Evolutionary conservation across 1,140 invertebrate genomes (phyloP).

Genomic region (Drosophila dunni): DNA sequence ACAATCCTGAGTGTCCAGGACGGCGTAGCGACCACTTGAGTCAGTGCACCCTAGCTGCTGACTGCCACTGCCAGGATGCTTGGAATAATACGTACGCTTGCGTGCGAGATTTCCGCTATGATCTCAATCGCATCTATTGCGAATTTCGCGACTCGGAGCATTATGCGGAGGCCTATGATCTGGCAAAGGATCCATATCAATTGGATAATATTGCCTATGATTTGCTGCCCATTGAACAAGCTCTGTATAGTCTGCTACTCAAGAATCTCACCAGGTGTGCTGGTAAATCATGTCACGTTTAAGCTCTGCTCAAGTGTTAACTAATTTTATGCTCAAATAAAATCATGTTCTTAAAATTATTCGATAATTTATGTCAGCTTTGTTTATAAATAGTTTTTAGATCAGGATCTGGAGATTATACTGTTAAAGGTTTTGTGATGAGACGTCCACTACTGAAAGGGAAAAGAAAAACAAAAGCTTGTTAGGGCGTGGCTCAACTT

Average conservation of each 20-base stretch:
- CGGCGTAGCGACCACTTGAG: conserved; percentile 86
- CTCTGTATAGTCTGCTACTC: conserved; percentile 65
- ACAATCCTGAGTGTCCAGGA: conserved; percentile 86
- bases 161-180: conserved; percentile 90
- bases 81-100: conserved; percentile 94
- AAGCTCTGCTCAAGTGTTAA: too few species aligned
- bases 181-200: conserved; percentile 89
- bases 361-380: too few species aligned
- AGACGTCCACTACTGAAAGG: too few species aligned
- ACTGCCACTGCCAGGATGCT: conserved; percentile 93
- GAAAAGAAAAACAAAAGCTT: too few species aligned
- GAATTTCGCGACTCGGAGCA: conserved; percentile 90
- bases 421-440: too few species aligned
- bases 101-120: conserved; percentile 87
- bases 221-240: conserved; percentile 84
- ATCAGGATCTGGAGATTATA: too few species aligned
- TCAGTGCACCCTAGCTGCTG: conserved; percentile 87
- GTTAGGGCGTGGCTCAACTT: too few species aligned
- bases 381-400: too few species aligned
- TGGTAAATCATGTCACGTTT: conserved; percentile 54
- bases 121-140: conserved; percentile 89
- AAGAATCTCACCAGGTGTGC: conserved; percentile 69
- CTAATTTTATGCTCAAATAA: too few species aligned
- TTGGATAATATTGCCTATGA: conserved; percentile 87
- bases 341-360: too few species aligned